phyloP scores from a whole-genome alignment of 2,797 vertebrate genomes.

The Carcharodon carcharias region DNA sequence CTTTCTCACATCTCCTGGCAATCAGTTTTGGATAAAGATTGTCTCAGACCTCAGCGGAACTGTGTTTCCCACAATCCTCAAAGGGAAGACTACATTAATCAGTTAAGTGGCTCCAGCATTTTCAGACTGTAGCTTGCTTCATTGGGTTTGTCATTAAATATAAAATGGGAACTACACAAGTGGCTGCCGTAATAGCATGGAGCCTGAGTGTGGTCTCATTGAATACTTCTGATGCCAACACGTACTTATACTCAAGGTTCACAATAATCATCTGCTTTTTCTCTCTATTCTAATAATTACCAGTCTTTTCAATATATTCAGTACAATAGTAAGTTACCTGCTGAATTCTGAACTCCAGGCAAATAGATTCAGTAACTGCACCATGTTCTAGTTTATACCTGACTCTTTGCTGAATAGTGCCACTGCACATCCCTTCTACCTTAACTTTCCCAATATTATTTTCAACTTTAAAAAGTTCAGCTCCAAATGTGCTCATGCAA shows the following conservation, averaged over 20 bases:
- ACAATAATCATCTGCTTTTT: not conserved
- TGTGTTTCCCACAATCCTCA: not conserved
- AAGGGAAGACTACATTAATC: not conserved
- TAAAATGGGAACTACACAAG: not conserved
- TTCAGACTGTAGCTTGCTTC: not conserved
- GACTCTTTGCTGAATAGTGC: not conserved
- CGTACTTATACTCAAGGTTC: not conserved
- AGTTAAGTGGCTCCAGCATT: not conserved
- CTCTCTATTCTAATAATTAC: not conserved
- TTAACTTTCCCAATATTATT: not conserved
- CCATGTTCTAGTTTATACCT: not conserved
- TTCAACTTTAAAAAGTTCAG: not conserved
- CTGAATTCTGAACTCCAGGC: not conserved
- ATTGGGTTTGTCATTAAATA: not conserved
- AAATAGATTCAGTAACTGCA: not conserved
- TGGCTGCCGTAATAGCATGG: not conserved
- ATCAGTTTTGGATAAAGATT: too few relatives aligned
- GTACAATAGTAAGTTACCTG: not conserved
- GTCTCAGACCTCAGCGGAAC: too few relatives aligned
- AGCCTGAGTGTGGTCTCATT: not conserved
- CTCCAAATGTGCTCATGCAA: not conserved
- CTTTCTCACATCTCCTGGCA: too few relatives aligned
- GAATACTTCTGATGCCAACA: not conserved
- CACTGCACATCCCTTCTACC: not conserved
- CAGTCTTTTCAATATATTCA: not conserved